Conservation (phyloP, 2,797 vertebrate genomes). For the Cuculus canorus region DNA sequence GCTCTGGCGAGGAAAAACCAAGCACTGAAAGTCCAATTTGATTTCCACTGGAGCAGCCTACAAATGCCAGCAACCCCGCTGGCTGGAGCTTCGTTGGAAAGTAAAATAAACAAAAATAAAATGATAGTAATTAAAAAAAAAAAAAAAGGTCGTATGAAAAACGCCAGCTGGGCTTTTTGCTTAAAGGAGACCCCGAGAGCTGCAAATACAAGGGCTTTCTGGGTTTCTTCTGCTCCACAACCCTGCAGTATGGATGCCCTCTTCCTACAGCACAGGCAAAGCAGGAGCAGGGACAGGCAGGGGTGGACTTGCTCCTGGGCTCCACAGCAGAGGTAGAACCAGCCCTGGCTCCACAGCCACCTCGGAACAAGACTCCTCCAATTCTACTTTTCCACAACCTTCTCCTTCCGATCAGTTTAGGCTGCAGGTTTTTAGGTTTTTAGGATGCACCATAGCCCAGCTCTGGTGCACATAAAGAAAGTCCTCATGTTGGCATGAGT, state of each 20-base stretch:
- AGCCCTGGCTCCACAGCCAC: not conserved
- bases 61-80: fast-evolving
- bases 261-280: not conserved
- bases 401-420: not conserved
- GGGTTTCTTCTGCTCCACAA: not conserved
- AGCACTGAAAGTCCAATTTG: not conserved
- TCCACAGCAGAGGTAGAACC: not conserved
- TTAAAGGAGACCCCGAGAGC: not conserved
- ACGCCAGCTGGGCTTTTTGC: not conserved
- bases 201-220: not conserved
- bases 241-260: not conserved
- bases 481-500: not conserved
- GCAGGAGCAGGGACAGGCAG: not conserved
- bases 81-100: not conserved
- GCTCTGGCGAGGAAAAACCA: not conserved
- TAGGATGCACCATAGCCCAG: not conserved
- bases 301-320: not conserved
- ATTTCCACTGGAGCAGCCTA: not conserved
- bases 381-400: not conserved
- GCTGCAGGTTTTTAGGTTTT: not conserved
- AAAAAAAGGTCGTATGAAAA: not conserved
- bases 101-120: not conserved
- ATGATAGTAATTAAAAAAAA: not conserved
- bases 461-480: not conserved
- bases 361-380: not conserved